Evolutionary conservation across 2,888 invertebrate genomes (phyloP).

Genomic region (Macaria notata): DNA sequence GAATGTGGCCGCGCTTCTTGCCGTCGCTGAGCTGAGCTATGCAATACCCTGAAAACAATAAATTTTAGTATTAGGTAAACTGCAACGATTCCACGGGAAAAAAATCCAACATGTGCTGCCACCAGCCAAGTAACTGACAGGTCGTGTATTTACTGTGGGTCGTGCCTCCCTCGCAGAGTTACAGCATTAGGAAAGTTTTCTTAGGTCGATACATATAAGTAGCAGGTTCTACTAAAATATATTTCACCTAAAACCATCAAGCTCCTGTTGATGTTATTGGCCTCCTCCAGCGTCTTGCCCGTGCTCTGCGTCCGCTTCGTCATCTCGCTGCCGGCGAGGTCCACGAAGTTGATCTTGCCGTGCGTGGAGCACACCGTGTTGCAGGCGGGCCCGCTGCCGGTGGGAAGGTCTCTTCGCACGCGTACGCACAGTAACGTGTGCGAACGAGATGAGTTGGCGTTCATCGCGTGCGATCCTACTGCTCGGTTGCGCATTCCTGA

Average conservation of each 20-base stretch:
- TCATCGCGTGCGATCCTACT: slow-evolving; percentile 95
- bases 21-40: slow-evolving; percentile 95
- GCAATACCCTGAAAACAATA: slow-evolving; percentile 88
- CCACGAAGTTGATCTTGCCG: slow-evolving; percentile 97
- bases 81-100: no score
- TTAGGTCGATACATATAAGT: no score
- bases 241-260: slow-evolving; percentile 93
- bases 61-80: background rate
- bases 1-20: slow-evolving; percentile 93
- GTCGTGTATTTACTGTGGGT: no score
- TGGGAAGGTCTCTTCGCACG: slow-evolving; percentile 92
- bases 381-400: slow-evolving; percentile 90
- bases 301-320: slow-evolving; percentile 94
- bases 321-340: slow-evolving; percentile 98
- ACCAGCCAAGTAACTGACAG: no score
- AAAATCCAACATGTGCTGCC: no score
- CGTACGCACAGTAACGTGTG: slow-evolving; percentile 96
- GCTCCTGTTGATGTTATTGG: slow-evolving; percentile 98
- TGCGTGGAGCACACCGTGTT: slow-evolving; percentile 84
- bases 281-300: slow-evolving; percentile 94
- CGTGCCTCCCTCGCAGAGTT: no score
- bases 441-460: slow-evolving; percentile 95
- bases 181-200: no score
- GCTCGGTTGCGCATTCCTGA: slow-evolving; percentile 94
- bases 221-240: no score